Evolutionary conservation across 30 jellyfish, hydroid and myxozoan genomes (phyloP), one percentile per base, ranked within the genome.

Genomic region (Clytia hemisphaerica): DNA sequence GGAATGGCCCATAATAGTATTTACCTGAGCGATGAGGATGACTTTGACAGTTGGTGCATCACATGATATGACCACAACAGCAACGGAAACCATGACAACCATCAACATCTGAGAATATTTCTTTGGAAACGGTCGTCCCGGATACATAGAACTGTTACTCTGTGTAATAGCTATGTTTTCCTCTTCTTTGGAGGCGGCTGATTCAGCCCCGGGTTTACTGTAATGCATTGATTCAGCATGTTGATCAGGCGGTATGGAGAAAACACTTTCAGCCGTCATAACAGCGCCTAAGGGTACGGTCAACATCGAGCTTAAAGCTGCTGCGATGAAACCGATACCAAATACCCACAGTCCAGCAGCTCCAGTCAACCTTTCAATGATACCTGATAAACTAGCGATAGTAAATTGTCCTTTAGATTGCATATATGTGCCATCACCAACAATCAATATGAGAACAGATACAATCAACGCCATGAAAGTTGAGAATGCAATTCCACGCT

Each of bases 401-500:
- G 60, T 46, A 9, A 46, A 46, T 9, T n/a, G 30, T 4, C 60
- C 60, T 46, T 9, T 46, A 31, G 30, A n/a, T 3, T 46, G 30
- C 6, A n/a, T 27, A 31, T 46, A 31, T n/a, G 60, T 46, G 2
- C 60, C 60, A 46, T 46, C 60, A n/a, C 60, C 60, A 46, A 46
- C 60, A 46, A 46, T 46, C 24, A 46, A 46, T 27, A 46, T 46
- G 10, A 46, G 60, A 4, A 46, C 60, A 46, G 60, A 46, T 46
- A 46, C 60, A 9, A 46, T 31, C 10, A 46, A 46, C 60, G 60
- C 69, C 38, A 34, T 34, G 4, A 21, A 19, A 21, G 42, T 12
- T 12, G 65, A 46, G 60, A 46, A 46, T 46, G 60, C 60, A 9
- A 46, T 46, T 3, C 60, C 60, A 9, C 67, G 77, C 6, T 64